These are phyloP conservation scores for Scaeva pyrastri DNA, from an alignment of 2,888 invertebrate genomes.

Conservation along the genomic window DNA sequence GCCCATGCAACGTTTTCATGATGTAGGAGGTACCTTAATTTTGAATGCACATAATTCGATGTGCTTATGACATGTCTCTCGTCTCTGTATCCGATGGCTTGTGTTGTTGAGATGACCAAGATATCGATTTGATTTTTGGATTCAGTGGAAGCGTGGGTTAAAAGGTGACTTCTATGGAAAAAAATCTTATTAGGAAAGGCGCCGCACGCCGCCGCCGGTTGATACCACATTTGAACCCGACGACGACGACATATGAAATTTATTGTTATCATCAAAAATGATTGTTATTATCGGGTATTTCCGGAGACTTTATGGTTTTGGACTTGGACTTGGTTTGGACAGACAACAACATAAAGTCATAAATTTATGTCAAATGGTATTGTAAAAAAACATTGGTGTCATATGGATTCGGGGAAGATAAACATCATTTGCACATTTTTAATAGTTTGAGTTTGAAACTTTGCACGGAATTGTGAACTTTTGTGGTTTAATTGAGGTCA, in stretches of 20 bases:
- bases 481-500: too few species aligned
- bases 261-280: neutral
- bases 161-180: constrained; percentile 2
- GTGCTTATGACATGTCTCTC: neutral
- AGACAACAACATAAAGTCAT: too few species aligned
- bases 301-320: neutral
- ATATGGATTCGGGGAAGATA: too few species aligned
- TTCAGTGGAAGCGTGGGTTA: constrained; percentile 28
- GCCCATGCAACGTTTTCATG: constrained; percentile 22
- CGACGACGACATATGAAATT: neutral
- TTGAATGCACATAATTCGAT: constrained; percentile 6
- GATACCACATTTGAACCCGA: neutral
- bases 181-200: neutral
- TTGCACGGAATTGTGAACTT: too few species aligned
- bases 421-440: too few species aligned
- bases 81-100: constrained; percentile 20
- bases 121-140: constrained; percentile 23
- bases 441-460: too few species aligned
- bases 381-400: too few species aligned
- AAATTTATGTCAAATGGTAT: too few species aligned
- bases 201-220: neutral
- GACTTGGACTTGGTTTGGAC: neutral
- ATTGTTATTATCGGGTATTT: neutral
- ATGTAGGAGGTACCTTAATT: neutral
- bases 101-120: constrained; percentile 38